phyloP scores from a whole-genome alignment of 1,140 invertebrate genomes.

The Leptinotarsa lineolata region DNA sequence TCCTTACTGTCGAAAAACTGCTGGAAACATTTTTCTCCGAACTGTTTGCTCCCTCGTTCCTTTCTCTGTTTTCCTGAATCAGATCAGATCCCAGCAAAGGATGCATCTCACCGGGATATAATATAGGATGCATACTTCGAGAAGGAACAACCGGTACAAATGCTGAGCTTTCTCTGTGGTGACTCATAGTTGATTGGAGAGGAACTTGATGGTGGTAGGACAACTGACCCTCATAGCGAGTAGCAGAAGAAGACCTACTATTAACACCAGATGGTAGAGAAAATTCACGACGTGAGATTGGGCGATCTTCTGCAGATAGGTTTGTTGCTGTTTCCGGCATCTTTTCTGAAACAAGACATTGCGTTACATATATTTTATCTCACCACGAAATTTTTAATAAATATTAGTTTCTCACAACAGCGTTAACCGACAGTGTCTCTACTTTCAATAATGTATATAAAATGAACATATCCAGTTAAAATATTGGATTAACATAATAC shows the following conservation, averaged over 20 bases:
- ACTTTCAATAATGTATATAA: too few relatives aligned
- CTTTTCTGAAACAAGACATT: conserved; percentile 30
- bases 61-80: conserved; percentile 61
- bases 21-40: conserved; percentile 52
- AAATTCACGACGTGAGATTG: conserved; percentile 44
- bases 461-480: too few relatives aligned
- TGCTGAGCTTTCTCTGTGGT: conserved; percentile 77
- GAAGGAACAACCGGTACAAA: conserved; percentile 84
- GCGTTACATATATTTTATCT: too few relatives aligned
- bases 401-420: too few relatives aligned
- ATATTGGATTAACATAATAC: too few relatives aligned
- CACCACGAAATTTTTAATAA: too few relatives aligned
- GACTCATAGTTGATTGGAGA: conserved; percentile 57
- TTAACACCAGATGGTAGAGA: conserved; percentile 42
- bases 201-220: conserved; percentile 70
- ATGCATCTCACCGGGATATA: conserved; percentile 71
- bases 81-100: conserved; percentile 59
- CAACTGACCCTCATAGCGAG: conserved; percentile 66
- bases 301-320: conserved; percentile 43
- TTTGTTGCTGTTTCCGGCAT: conserved; percentile 47
- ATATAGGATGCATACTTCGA: conserved; percentile 67
- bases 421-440: too few relatives aligned
- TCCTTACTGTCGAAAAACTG: conserved; percentile 49
- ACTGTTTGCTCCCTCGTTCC: conserved; percentile 59
- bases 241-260: conserved; percentile 51